Evolutionary conservation across 1,140 invertebrate genomes (phyloP), one percentile per base, ranked within the genome.

Genomic region (Apis florea): DNA sequence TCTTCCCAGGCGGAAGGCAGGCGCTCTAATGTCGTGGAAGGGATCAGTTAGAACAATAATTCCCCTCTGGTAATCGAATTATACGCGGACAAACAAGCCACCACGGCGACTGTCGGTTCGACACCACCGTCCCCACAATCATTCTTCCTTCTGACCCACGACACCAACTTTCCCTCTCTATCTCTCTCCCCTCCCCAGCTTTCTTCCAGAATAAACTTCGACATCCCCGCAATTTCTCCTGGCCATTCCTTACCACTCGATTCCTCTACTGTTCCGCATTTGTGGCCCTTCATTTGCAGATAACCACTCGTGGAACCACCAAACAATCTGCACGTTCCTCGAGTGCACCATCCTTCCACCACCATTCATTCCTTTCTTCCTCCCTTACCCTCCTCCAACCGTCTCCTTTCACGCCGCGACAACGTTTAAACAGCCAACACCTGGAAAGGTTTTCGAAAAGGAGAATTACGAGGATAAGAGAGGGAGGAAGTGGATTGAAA

Each of bases 231-330:
- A 70, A 84, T 77, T 87, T 53, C 78, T 87, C 83, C 51, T 51
- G 84, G 58, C 54, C 59, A 73, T 59, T 67, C 56, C 31, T 49
- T 40, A 40, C 31, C 21, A 72, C 58, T 17, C 53, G 53, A 75
- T 71, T 51, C 76, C 82, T 79, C 82, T 68, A 84, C 83, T 82
- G 84, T 85, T 85, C 84, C 83, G 84, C 74, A 88, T 90, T 90
- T 87, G 89, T 81, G 84, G 86, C 84, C 89, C 85, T 90, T 91
- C 90, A 90, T 88, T 79, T 83, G 83, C 90, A 91, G 88, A 90
- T 89, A 88, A 88, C 89, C 90, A 88, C 89, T 90, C 88, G 86
- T 90, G 82, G 63, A 88, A 89, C 87, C 88, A 79, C 84, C 85
- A 87, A 90, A 91, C 89, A 91, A 91, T 90, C 89, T 87, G 77